These are phyloP conservation scores for Metalampra italica DNA, from an alignment of 2,888 invertebrate species.

Conservation along the genomic window DNA sequence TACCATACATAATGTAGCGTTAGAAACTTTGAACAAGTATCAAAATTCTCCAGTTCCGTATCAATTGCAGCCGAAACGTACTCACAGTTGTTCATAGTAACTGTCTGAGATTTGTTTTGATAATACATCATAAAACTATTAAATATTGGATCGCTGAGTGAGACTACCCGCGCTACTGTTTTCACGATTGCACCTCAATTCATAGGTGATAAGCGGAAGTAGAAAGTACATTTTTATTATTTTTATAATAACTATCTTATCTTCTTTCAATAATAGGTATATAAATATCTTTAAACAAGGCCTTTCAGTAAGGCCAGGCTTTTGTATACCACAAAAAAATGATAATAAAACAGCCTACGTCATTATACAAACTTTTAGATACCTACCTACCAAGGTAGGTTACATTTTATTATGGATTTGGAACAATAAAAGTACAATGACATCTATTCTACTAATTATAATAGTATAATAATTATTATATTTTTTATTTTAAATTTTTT, in stretches of 20 bases:
- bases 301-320: no score
- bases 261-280: background rate
- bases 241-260: background rate
- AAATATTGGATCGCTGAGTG: slow-evolving; percentile 79
- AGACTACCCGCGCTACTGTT: slow-evolving; percentile 72
- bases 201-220: slow-evolving; percentile 38
- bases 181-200: slow-evolving; percentile 46
- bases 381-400: no score
- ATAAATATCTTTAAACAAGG: no score
- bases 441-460: no score
- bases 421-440: no score
- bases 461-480: no score
- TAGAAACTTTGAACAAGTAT: slow-evolving; percentile 33
- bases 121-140: slow-evolving; percentile 80
- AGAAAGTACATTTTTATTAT: slow-evolving; percentile 12
- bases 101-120: slow-evolving; percentile 76
- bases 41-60: slow-evolving; percentile 43
- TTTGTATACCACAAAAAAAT: no score
- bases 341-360: no score
- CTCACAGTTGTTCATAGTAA: slow-evolving; percentile 62
- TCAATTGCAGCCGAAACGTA: slow-evolving; percentile 65
- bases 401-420: no score
- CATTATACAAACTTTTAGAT: no score
- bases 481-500: no score
- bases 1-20: no score